A percentile compares a stretch with the other conserved stretches of the same genome.
Evolutionary conservation across 2,113 vertebrate species (phyloP).

Genomic region (Lasiurus cinereus): DNA sequence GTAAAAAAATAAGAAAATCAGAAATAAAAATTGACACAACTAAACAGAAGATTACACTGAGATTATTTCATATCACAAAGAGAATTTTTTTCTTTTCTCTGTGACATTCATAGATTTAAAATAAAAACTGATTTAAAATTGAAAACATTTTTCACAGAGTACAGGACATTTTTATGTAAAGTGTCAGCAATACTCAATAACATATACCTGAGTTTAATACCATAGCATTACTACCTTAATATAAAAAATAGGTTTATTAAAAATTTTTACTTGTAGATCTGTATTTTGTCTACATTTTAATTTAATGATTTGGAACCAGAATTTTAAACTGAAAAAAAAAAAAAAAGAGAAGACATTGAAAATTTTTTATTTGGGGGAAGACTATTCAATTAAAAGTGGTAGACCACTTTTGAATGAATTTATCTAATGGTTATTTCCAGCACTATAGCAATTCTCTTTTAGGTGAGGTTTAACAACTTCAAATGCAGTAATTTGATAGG

Average conservation of each 20-base stretch:
- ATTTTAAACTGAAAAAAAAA: conserved; percentile 20
- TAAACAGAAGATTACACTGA: neutral
- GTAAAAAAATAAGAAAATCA: neutral
- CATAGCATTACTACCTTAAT: neutral
- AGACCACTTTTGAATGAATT: neutral
- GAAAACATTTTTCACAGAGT: neutral
- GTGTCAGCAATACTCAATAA: neutral
- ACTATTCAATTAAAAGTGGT: neutral
- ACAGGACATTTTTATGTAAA: neutral
- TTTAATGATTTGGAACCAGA: neutral
- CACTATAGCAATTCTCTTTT: neutral
- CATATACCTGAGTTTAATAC: neutral
- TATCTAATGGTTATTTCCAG: conserved; percentile 28
- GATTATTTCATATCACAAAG: neutral
- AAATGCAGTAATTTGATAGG: neutral
- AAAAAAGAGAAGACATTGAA: neutral
- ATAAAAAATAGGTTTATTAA: neutral
- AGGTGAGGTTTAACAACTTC: neutral
- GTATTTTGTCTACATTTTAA: conserved; percentile 31
- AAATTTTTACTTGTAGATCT: neutral
- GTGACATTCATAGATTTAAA: neutral
- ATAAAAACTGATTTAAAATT: neutral
- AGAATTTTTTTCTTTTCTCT: neutral
- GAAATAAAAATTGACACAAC: neutral
- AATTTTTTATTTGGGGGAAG: neutral